Evolutionary conservation across 2,888 invertebrate genomes (phyloP).

Genomic region (Drosophila eohydei): DNA sequence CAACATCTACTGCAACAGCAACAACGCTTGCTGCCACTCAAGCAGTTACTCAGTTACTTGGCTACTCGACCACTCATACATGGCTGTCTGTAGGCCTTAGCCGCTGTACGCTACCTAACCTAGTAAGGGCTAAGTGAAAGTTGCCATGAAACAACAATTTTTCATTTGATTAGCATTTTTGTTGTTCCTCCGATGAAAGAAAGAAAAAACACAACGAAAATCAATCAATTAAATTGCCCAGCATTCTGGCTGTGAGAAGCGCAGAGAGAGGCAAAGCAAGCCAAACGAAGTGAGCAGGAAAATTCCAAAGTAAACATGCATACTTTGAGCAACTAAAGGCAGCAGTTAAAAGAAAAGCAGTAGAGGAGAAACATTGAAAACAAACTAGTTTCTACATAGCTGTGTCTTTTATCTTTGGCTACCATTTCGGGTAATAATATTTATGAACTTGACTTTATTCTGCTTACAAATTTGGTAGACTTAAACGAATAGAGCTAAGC

Average conservation of each 20-base stretch:
- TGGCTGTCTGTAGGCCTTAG: constrained; percentile 23
- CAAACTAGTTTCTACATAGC: not conserved
- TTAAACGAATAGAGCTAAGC: not conserved
- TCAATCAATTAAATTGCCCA: constrained; percentile 17
- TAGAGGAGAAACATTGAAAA: not conserved
- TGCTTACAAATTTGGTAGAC: not conserved
- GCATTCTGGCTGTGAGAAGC: constrained; percentile 3
- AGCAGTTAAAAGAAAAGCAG: not conserved
- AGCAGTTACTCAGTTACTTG: constrained; percentile 12
- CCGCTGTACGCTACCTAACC: constrained; percentile 12
- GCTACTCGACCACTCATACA: constrained; percentile 32
- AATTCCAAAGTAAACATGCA: constrained; percentile 1
- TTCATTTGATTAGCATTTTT: constrained; percentile 43
- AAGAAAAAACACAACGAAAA: constrained; percentile 4
- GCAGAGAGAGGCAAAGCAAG: constrained; percentile 1
- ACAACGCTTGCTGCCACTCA: constrained; percentile 12
- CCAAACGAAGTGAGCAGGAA: not conserved
- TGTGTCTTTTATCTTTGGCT: not conserved
- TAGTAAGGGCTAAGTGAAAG: constrained; percentile 14
- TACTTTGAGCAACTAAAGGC: not conserved
- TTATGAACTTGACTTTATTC: not conserved
- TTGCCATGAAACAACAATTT: constrained; percentile 22
- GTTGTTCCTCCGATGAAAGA: not conserved
- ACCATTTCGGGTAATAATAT: not conserved
- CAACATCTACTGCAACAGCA: constrained; percentile 25